phyloP scores from a whole-genome alignment of 2,888 invertebrate species.

The Heteromurus nitidus region DNA sequence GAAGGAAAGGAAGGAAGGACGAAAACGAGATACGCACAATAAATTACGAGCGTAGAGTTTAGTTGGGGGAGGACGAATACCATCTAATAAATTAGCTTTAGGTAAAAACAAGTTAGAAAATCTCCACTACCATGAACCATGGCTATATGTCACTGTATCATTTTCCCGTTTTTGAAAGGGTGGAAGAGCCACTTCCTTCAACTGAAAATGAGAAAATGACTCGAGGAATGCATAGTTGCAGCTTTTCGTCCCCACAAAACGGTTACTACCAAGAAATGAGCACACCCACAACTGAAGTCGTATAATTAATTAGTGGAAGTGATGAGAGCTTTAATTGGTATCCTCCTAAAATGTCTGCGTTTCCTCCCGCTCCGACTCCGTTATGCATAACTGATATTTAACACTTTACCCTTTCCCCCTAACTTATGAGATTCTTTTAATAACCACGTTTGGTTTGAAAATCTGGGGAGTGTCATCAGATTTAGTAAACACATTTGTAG shows the following conservation, averaged over 20 bases:
- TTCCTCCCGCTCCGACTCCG: too few species aligned
- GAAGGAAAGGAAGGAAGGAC: constrained; percentile 2
- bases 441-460: not conserved
- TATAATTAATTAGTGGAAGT: constrained; percentile 43
- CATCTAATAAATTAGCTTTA: too few species aligned
- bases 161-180: not conserved
- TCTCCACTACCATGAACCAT: not conserved
- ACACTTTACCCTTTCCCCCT: not conserved
- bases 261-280: constrained; percentile 13
- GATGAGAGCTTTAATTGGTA: constrained; percentile 35
- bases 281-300: constrained; percentile 15
- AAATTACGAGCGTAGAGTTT: constrained; percentile 40
- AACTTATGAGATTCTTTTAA: not conserved
- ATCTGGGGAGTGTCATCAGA: not conserved
- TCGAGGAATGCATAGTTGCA: not conserved
- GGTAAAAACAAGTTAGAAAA: constrained; percentile 35
- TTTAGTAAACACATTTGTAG: too few species aligned
- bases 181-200: not conserved
- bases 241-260: constrained; percentile 9
- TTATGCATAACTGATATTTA: too few species aligned
- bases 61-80: constrained; percentile 29
- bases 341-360: too few species aligned
- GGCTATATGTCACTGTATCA: constrained; percentile 37
- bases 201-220: not conserved
- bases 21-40: constrained; percentile 31